Percentiles rank a stretch among this genome's conserved stretches.
These are phyloP conservation scores for Anastatus disparis DNA, from an alignment of 1,140 invertebrate species.

Conservation along the genomic window DNA sequence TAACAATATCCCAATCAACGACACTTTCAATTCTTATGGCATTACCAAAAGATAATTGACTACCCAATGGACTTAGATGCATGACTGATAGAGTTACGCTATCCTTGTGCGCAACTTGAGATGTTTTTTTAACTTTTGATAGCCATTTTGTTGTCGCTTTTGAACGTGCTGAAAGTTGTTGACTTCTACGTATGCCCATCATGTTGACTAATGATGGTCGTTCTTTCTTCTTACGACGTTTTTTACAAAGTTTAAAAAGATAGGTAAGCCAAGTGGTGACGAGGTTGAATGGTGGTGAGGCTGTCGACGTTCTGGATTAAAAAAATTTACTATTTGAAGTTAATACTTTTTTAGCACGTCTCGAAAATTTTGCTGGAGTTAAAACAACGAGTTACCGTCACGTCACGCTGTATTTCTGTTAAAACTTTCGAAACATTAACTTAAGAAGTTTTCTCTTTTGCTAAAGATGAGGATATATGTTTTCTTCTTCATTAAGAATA, in stretches of 20 bases:
- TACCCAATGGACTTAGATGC: slow-evolving; percentile 83
- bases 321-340: no score
- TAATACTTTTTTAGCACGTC: no score
- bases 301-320: slow-evolving; percentile 86
- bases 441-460: no score
- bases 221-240: slow-evolving; percentile 77
- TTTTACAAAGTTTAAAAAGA: slow-evolving; percentile 82
- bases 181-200: slow-evolving; percentile 77
- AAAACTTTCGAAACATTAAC: no score
- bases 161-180: slow-evolving; percentile 79
- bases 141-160: slow-evolving; percentile 88
- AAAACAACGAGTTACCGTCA: no score
- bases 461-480: no score
- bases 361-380: no score
- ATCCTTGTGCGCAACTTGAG: slow-evolving; percentile 81
- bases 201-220: slow-evolving; percentile 83
- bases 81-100: slow-evolving; percentile 80
- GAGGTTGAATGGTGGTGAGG: slow-evolving; percentile 96
- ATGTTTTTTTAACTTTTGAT: slow-evolving; percentile 80
- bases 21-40: slow-evolving; percentile 85
- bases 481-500: no score
- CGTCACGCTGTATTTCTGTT: no score
- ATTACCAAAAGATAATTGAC: slow-evolving; percentile 81
- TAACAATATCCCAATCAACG: slow-evolving; percentile 89
- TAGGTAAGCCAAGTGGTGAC: slow-evolving; percentile 93